phyloP scores from a whole-genome alignment of 2,888 invertebrate genomes.

The Lasioglossum malachurum region DNA sequence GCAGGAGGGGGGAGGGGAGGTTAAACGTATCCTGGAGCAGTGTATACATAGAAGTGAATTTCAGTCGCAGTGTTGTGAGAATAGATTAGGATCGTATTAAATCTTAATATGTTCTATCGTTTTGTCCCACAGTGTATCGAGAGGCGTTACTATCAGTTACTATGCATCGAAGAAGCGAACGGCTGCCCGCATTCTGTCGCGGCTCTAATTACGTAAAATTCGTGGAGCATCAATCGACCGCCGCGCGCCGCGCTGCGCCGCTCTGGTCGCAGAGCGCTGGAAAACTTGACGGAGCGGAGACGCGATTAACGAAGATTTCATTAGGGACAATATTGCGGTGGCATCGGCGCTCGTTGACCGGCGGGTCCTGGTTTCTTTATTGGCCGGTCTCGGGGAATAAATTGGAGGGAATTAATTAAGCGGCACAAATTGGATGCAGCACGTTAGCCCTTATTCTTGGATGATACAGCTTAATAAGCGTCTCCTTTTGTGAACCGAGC shows the following conservation, averaged over 20 bases:
- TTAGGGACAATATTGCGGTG: constrained; percentile 80
- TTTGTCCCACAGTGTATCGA: neutral
- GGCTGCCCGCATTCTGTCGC: constrained; percentile 36
- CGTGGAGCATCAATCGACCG: constrained; percentile 60
- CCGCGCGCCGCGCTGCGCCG: constrained; percentile 22
- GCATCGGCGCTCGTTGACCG: constrained; percentile 75
- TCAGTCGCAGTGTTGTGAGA: neutral
- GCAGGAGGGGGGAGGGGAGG: too few relatives aligned
- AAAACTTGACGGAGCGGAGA: constrained; percentile 66
- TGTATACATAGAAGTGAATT: too few relatives aligned
- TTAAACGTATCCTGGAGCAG: too few relatives aligned
- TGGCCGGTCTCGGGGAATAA: constrained; percentile 75
- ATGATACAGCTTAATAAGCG: constrained; percentile 84
- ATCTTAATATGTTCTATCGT: neutral
- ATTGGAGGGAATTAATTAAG: constrained; percentile 84
- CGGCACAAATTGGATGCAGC: constrained; percentile 84
- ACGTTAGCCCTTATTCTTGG: constrained; percentile 82
- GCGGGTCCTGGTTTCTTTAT: constrained; percentile 75
- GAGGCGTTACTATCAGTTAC: neutral
- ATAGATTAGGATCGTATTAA: neutral
- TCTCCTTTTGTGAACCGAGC: constrained; percentile 55
- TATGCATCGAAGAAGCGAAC: neutral
- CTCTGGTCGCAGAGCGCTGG: constrained; percentile 47
- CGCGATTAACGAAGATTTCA: constrained; percentile 83
- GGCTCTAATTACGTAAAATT: constrained; percentile 54